Conservation (phyloP, 2,888 invertebrate species). For the Thymelicus sylvestris region DNA sequence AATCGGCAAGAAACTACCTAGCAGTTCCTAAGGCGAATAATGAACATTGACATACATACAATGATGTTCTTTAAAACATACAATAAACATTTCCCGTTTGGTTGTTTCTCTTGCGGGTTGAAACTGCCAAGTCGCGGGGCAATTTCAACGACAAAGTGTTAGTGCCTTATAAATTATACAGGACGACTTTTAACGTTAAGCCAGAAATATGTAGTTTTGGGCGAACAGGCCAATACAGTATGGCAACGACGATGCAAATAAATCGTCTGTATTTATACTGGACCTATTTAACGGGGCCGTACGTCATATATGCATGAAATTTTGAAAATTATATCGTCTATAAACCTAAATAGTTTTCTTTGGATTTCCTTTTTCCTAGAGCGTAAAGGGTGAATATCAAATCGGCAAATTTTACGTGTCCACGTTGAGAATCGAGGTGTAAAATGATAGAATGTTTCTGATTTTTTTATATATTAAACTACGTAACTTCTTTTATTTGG, state of each 20-base stretch:
- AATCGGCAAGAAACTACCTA: no score
- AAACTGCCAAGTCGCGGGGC: background rate
- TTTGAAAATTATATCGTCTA: no score
- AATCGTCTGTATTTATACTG: background rate
- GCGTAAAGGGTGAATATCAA: no score
- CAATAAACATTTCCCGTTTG: background rate
- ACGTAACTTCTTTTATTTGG: no score
- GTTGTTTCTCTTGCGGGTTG: constrained; percentile 3
- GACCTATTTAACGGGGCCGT: background rate
- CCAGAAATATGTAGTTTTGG: constrained; percentile 8
- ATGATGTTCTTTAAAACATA: background rate
- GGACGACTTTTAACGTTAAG: constrained; percentile 2
- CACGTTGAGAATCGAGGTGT: no score
- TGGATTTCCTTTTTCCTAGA: no score
- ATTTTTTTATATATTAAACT: no score
- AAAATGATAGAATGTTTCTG: no score
- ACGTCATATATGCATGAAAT: background rate
- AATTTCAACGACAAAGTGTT: constrained; percentile 6
- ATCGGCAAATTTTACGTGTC: no score
- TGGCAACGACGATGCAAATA: background rate
- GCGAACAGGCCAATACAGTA: constrained; percentile 1
- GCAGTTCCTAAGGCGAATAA: no score
- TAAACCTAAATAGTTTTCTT: no score
- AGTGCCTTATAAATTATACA: constrained; percentile 3
- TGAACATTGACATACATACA: no score